Base-by-base conservation (phyloP, 2,113 vertebrate genomes). In the Xiphophorus maculatus region DNA sequence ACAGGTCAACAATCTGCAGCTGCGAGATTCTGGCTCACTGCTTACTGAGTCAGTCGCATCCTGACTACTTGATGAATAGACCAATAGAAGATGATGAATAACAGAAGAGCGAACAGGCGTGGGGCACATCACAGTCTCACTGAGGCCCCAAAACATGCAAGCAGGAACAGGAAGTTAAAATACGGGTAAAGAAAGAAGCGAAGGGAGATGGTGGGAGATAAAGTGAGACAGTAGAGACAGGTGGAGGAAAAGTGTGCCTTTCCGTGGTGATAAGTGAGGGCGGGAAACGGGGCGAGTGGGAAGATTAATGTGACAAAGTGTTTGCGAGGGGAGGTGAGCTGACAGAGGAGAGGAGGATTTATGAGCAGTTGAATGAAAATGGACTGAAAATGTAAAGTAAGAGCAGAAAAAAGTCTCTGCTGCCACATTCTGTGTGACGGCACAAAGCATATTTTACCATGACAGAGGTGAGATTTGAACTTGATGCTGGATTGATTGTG, bases 71-170 rank as follows among this genome's bases (percentile, higher is more conserved):
- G 91, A 93, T 90, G 79, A 93, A 92, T 90, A 84, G 87, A 81
- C 87, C 86, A 90, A 91, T 91, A 89, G 86, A 91, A 71, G 69
- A 89, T 92, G 93, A 93, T 90, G 88, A 79, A 94, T 88, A 78
- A 84, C 77, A 80, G 82, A 37, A 68, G 73, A 76, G 79, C 76
- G 82, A 83, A 79, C 10, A 14, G 35, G 58, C n/a, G 29, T 77
- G 72, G 60, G 60, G 74, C 35, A 8, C 63, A 75, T 71, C 61
- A 66, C 12, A 33, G 74, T 82, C 77, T 77, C 58, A 44, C 27
- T 37, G 78, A 86, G 78, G 76, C 77, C 84, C 51, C 54, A 5
- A 71, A 88, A 83, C 73, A 71, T 77, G 79, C 88, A 90, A 85
- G 79, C 74, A 76, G 70, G 79, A 68, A 73, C 72, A 74, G 74